phyloP scores from a whole-genome alignment of 2,113 vertebrate genomes.

The Nanorana parkeri region DNA sequence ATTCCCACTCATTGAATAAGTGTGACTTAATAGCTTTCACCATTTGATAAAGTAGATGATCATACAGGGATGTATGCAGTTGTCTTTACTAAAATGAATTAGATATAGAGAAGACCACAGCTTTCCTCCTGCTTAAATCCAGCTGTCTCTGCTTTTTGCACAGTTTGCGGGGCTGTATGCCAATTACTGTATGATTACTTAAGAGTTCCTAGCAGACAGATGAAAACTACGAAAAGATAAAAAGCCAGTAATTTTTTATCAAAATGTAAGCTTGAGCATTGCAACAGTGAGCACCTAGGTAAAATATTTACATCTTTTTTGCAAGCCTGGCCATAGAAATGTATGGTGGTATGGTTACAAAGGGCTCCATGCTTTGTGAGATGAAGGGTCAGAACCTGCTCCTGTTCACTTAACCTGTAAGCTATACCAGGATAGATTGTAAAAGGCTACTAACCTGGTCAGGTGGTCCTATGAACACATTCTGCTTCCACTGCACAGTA shows the following conservation, averaged over 20 bases:
- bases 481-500: too few species aligned
- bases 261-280: not conserved
- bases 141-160: slow-evolving; percentile 10
- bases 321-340: too few species aligned
- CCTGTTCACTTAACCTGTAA: too few species aligned
- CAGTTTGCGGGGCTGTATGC: slow-evolving; percentile 20
- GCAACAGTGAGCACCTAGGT: not conserved
- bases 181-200: slow-evolving; percentile 41
- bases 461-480: too few species aligned
- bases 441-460: too few species aligned
- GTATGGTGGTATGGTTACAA: too few species aligned
- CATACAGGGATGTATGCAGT: slow-evolving; percentile 27
- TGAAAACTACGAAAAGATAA: slow-evolving; percentile 3
- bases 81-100: slow-evolving; percentile 40
- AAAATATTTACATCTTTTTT: too few species aligned
- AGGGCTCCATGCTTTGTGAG: too few species aligned
- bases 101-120: slow-evolving; percentile 33
- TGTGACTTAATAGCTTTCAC: slow-evolving; percentile 43
- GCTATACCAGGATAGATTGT: too few species aligned
- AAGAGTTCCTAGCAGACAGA: not conserved
- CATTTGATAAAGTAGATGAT: slow-evolving; percentile 23
- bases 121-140: slow-evolving; percentile 19
- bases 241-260: not conserved
- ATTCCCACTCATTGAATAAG: slow-evolving; percentile 39
- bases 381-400: too few species aligned